Percentiles rank a stretch among this genome's conserved stretches.
These are phyloP conservation scores for Proisotoma minuta DNA, from an alignment of 2,888 invertebrate species.

Conservation along the genomic window DNA sequence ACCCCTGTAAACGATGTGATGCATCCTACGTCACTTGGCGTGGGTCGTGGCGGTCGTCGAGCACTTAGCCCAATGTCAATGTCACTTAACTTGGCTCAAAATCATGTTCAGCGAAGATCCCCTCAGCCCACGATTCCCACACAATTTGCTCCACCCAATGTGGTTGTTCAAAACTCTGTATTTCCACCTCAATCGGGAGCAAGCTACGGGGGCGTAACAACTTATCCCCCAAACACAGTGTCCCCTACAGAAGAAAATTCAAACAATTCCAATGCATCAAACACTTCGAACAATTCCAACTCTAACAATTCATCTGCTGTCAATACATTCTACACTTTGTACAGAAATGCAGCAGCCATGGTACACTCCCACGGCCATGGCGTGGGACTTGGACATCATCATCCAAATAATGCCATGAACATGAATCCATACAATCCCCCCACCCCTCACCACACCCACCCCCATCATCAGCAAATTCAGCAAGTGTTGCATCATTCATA, in stretches of 20 bases:
- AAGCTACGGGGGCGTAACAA: background rate
- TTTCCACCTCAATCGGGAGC: constrained; percentile 46
- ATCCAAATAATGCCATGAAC: background rate
- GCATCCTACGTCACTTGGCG: background rate
- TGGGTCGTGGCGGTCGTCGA: background rate
- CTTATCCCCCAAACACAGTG: background rate
- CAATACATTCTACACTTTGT: constrained; percentile 38
- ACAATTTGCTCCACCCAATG: constrained; percentile 44
- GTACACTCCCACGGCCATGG: background rate
- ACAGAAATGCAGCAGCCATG: constrained; percentile 23
- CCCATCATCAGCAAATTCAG: constrained; percentile 2
- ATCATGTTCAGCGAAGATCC: constrained; percentile 2
- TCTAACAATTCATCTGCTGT: constrained; percentile 24
- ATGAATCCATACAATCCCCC: background rate
- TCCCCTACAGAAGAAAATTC: background rate
- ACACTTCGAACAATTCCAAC: constrained; percentile 2
- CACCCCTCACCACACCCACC: background rate
- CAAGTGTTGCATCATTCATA: background rate
- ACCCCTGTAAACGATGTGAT: no score
- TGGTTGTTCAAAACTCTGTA: constrained; percentile 45
- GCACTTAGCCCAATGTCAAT: constrained; percentile 19
- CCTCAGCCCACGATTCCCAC: background rate
- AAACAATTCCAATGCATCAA: background rate
- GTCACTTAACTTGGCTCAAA: constrained; percentile 26
- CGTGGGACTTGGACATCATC: background rate